phyloP scores from a whole-genome alignment of 2,888 invertebrate species.

The Hartigia nigra region DNA sequence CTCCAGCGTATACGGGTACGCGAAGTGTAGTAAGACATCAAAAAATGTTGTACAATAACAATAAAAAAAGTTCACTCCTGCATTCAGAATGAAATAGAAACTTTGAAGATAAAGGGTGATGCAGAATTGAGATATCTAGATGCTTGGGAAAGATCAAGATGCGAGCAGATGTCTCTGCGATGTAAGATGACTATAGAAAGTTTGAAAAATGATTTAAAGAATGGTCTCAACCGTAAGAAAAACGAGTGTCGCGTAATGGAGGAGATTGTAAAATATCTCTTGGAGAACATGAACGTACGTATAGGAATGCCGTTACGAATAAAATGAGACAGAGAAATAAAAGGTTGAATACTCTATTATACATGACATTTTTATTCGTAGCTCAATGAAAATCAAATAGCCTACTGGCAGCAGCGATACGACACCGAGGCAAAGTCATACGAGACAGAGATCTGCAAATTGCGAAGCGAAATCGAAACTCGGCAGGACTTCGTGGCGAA shows the following conservation, averaged over 20 bases:
- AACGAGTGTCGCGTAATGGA: conserved; percentile 60
- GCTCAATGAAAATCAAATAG: conserved; percentile 57
- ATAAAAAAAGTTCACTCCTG: neutral
- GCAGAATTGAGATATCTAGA: conserved; percentile 47
- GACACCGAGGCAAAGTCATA: conserved; percentile 58
- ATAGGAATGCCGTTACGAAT: neutral
- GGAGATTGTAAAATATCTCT: conserved; percentile 57
- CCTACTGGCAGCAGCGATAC: conserved; percentile 62
- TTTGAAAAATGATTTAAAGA: conserved; percentile 47
- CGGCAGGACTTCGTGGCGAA: conserved; percentile 53
- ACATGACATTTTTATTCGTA: conserved; percentile 34
- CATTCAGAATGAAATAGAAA: conserved; percentile 45
- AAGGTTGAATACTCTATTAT: neutral
- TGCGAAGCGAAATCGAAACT: conserved; percentile 61
- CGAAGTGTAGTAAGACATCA: conserved; percentile 16
- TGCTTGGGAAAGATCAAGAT: conserved; percentile 61
- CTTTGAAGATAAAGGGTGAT: conserved; percentile 41
- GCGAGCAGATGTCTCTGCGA: conserved; percentile 57
- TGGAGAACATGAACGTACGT: conserved; percentile 51
- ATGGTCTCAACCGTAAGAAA: conserved; percentile 52
- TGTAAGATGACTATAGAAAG: conserved; percentile 50
- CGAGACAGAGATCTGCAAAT: conserved; percentile 55
- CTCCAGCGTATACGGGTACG: conserved; percentile 40
- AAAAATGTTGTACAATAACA: neutral
- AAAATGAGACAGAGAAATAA: neutral